Conservation (phyloP, 2,888 invertebrate species). For the Allacma fusca region DNA sequence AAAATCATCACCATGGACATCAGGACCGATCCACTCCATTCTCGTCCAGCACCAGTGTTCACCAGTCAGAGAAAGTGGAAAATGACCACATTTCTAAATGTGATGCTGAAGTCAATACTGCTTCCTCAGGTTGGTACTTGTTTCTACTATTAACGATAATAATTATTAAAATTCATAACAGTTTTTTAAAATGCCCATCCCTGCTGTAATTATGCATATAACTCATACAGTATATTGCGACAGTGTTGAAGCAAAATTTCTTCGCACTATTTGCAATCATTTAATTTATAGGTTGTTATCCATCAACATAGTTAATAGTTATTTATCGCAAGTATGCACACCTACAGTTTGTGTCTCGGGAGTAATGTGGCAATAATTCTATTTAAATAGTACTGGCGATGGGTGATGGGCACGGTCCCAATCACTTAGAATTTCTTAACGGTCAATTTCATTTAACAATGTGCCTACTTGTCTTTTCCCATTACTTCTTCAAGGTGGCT, state of each 20-base stretch:
- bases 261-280: no score
- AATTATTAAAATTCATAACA: background rate
- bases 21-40: conserved; percentile 39
- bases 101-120: conserved; percentile 54
- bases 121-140: conserved; percentile 45
- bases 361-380: no score
- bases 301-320: no score
- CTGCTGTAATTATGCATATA: no score
- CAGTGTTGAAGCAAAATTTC: no score
- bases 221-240: no score
- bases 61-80: conserved; percentile 41
- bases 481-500: background rate
- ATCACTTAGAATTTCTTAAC: background rate
- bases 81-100: conserved; percentile 45
- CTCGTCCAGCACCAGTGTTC: conserved; percentile 19
- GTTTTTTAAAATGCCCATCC: no score
- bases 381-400: background rate
- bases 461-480: background rate
- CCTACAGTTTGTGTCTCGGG: no score
- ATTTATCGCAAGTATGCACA: no score
- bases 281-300: no score
- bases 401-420: background rate
- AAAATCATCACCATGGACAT: conserved; percentile 53
- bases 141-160: no score
- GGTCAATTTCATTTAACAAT: background rate